phyloP scores from a whole-genome alignment of 2,113 vertebrate species.

The Phainopepla nitens region DNA sequence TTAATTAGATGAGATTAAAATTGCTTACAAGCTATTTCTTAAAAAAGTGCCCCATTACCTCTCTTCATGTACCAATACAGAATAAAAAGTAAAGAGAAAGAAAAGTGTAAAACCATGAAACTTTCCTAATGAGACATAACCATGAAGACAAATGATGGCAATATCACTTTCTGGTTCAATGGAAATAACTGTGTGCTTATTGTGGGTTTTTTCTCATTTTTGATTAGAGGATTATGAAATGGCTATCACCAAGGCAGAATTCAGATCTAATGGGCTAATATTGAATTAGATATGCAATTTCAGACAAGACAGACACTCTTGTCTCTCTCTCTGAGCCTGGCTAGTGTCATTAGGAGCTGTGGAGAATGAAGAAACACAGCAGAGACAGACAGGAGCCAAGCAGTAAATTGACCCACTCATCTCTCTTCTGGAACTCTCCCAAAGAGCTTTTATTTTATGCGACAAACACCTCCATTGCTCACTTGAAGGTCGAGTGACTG shows the following conservation, averaged over 20 bases:
- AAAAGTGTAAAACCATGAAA: background rate
- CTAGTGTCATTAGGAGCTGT: background rate
- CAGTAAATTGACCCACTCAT: constrained; percentile 44
- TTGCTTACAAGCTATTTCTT: background rate
- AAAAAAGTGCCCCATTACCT: background rate
- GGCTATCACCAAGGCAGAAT: background rate
- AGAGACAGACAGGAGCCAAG: constrained; percentile 38
- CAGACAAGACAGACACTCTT: background rate
- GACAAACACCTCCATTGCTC: background rate
- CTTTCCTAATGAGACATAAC: background rate
- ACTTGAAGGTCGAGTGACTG: constrained; percentile 49
- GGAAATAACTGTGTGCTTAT: background rate
- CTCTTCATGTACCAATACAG: background rate
- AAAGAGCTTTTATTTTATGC: constrained; percentile 12
- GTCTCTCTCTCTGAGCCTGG: background rate
- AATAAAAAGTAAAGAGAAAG: background rate
- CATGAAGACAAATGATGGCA: background rate
- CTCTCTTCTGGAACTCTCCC: constrained; percentile 1
- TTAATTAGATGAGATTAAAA: background rate
- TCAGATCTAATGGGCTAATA: background rate
- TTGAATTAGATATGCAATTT: background rate
- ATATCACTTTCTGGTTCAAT: background rate
- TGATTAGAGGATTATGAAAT: background rate
- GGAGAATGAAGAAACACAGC: background rate
- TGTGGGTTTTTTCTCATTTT: background rate